These are phyloP conservation scores for Oryctolagus cuniculus DNA, from an alignment of 2,113 vertebrate species.

Conservation along the genomic window DNA sequence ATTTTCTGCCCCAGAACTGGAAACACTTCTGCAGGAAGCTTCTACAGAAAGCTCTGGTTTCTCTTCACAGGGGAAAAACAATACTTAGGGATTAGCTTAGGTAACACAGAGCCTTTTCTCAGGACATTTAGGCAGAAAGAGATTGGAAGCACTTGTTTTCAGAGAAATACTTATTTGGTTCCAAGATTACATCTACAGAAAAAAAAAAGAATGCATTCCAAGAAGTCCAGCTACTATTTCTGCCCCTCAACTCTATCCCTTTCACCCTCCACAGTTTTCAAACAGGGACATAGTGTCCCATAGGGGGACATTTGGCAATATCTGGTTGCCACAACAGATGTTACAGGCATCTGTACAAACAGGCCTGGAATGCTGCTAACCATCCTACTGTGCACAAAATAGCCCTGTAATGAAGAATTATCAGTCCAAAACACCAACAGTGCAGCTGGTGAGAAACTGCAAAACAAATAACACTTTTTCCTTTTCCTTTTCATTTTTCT, in stretches of 20 bases:
- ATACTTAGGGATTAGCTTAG: neutral
- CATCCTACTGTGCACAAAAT: neutral
- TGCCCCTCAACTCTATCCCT: neutral
- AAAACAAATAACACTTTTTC: neutral
- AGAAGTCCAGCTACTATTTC: neutral
- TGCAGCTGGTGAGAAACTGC: neutral
- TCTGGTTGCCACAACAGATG: neutral
- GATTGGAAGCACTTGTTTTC: neutral
- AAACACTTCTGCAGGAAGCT: neutral
- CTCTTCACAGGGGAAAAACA: neutral
- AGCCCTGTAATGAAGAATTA: neutral
- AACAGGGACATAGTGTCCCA: neutral
- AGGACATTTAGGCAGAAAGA: neutral
- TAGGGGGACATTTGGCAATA: neutral
- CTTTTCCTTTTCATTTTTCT: neutral
- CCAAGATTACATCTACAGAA: neutral
- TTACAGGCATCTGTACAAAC: neutral
- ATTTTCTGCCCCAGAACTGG: neutral
- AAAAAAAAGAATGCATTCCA: neutral
- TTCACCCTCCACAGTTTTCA: neutral
- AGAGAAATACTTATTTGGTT: neutral
- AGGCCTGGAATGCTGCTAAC: neutral
- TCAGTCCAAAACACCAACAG: neutral
- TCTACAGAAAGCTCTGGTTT: slow-evolving; percentile 15
- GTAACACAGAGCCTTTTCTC: neutral